Base-by-base conservation (phyloP, 2,888 invertebrate species). In the Cerceris ruficornis region DNA sequence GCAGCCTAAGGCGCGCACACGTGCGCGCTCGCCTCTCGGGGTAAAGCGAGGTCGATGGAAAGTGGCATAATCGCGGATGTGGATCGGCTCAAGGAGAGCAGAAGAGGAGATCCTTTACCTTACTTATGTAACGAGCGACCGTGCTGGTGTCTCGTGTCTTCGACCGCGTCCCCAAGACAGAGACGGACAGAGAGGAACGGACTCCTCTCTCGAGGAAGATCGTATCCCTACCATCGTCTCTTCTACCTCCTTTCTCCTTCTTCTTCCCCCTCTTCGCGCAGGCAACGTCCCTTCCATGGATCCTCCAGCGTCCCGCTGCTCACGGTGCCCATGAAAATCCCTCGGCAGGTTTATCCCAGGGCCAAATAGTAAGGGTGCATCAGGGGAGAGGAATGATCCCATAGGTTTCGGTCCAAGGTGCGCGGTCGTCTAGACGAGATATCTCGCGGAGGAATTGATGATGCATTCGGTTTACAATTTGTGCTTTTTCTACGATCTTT, bases 11-110 rank as follows among this genome's bases (percentile, higher is more conserved):
- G 2, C 62, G 54, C 60, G 43, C 42, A n/a, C 67, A 67, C 52
- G 11, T 59, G 58, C 42, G 58, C 60, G 46, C 42, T 2, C 13
- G 15, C 67, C 42, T 52, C 69, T 62, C 70, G 77, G 71, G 84
- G 86, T 80, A 83, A 82, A 81, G 85, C 79, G 87, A 88, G 89
- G 90, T 87, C 88, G 88, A 89, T 89, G 89, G 90, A 90, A 90
- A 91, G 90, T 91, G 89, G 89, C 89, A 90, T 90, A 90, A 91
- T 91, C 90, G 88, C 87, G 89, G 88, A 90, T 90, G 89, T 89
- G 88, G 88, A 90, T 90, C 88, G 87, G 83, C 86, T 87, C 86
- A 89, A 87, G 86, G 86, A 86, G 89, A 88, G 88, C 89, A 89
- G 87, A 88, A 76, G 85, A 83, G 85, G 84, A 87, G 88, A 90